Evolutionary conservation across 2,113 vertebrate genomes (phyloP).

Genomic region (Varanus komodoensis): DNA sequence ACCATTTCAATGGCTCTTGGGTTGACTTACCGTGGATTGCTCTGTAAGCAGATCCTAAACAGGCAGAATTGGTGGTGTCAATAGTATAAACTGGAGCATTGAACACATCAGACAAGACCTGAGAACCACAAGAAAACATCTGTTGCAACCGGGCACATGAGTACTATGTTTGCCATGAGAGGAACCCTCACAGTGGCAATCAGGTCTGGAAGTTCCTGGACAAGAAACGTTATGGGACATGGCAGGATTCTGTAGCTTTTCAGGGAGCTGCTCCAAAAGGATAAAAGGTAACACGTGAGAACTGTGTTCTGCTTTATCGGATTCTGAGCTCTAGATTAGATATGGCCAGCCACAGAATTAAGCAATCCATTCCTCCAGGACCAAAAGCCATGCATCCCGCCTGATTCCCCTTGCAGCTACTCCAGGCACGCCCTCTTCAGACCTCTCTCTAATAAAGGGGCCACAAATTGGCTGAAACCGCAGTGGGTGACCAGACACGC

Average conservation of each 20-base stretch:
- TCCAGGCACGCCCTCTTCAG: not conserved
- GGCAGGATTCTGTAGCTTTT: conserved; percentile 40
- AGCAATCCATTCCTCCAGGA: conserved; percentile 59
- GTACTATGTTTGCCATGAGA: accelerated
- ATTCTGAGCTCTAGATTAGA: conserved; percentile 66
- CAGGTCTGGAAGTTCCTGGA: accelerated
- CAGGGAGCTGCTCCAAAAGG: conserved; percentile 38
- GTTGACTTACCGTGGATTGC: conserved; percentile 88
- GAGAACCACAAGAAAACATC: conserved; percentile 26
- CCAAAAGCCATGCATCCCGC: conserved; percentile 10
- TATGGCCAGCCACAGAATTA: conserved; percentile 63
- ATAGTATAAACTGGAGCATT: conserved; percentile 88
- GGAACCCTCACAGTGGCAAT: not conserved
- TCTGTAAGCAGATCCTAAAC: conserved; percentile 92
- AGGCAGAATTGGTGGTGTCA: conserved; percentile 89
- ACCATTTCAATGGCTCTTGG: not conserved
- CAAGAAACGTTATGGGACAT: conserved; percentile 55
- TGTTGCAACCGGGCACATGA: not conserved
- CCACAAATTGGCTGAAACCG: not conserved
- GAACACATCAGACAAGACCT: conserved; percentile 95
- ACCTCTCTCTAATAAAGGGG: not conserved
- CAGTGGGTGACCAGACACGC: not conserved
- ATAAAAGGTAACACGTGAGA: conserved; percentile 52
- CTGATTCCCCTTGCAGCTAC: not conserved
- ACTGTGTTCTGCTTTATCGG: conserved; percentile 52